Evolutionary conservation across 1,140 invertebrate genomes (phyloP), one percentile per base, ranked within the genome.

Genomic region (Leptopilina clavipes): DNA sequence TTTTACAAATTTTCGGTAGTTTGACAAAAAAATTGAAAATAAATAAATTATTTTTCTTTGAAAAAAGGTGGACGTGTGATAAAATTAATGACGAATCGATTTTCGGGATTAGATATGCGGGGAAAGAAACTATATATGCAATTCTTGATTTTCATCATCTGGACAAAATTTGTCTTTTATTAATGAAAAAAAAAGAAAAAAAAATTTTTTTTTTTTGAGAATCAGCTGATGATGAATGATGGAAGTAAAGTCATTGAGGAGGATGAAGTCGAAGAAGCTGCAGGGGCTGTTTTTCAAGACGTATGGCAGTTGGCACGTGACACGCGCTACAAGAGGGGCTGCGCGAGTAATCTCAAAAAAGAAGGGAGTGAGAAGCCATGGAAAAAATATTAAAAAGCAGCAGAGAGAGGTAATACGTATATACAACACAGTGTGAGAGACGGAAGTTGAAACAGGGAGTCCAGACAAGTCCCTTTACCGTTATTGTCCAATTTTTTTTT

Each of bases 321-420:
- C 56, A 31, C 6, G 25, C 6, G 56, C 22, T 65, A 12, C 17
- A 31, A 65, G 0, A 65, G 56, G 56, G 56, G 56, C 25, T 65
- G 56, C 22, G 22, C 9, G 9, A 1, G 37, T 65, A 65, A 31
- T 65, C 56, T 31, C 56, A 6, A 17, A 52, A 40, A 17, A 52
- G 56, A 65, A 65, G 56, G 56, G 56, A 65, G 56, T 65, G 56
- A 65, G 56, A n/a, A 59, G 19, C 19, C 19, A 25, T 25, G 56
- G 56, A 59, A 65, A 65, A 65, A 31, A 65, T 65, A 65, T 65
- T 65, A 65, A 65, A 65, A 65, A 65, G 56, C 22, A 65, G 22
- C 11, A 59, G 22, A 14, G 11, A 25, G 17, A 25, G 25, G 25
- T 31, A 31, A 31, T 31, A 31, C 6, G 6, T 31, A 31, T 31